These are phyloP conservation scores for Gerris buenoi DNA, from an alignment of 1,140 invertebrate genomes.

Conservation along the genomic window DNA sequence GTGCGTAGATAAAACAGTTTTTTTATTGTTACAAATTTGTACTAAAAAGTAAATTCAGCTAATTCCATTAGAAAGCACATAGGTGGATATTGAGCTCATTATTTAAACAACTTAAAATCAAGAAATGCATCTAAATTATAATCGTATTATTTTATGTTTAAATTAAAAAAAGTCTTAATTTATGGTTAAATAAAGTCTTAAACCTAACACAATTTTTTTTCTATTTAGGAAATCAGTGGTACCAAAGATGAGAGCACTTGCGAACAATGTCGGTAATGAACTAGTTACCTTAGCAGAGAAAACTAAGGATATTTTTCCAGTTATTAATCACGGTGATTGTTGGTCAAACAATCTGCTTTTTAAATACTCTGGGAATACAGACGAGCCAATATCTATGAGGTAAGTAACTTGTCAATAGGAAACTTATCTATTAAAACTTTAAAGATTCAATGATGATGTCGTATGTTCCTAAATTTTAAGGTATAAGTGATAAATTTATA, in stretches of 20 bases:
- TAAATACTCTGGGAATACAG: background rate
- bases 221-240: background rate
- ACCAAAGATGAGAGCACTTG: background rate
- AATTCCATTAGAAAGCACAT: background rate
- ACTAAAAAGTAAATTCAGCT: background rate
- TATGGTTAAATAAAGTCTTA: background rate
- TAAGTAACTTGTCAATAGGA: background rate
- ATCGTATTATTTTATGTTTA: background rate
- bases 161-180: background rate
- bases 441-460: background rate
- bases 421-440: background rate
- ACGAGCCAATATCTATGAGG: background rate
- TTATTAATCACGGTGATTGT: background rate
- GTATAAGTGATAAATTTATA: no score
- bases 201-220: background rate
- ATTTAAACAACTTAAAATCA: background rate
- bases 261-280: background rate
- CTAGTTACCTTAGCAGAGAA: background rate
- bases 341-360: background rate
- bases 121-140: background rate
- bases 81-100: background rate
- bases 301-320: background rate
- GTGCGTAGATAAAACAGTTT: no score
- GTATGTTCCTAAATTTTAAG: background rate
- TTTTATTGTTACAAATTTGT: no score